phyloP scores from a whole-genome alignment of 37 sponge, comb jelly and placozoan species.

The Diacarnus erythraeanus region DNA sequence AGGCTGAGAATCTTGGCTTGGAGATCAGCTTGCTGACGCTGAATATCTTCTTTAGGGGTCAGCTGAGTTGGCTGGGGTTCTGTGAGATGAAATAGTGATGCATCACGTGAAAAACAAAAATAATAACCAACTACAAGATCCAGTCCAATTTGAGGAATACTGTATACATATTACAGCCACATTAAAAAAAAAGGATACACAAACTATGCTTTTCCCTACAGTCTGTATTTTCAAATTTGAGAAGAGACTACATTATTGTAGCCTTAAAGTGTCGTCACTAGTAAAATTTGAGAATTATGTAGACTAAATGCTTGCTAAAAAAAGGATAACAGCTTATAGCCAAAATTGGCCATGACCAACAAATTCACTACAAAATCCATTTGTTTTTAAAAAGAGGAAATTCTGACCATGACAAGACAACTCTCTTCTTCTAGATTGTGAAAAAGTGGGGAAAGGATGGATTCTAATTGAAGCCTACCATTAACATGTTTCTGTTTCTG shows the following conservation, averaged over 20 bases:
- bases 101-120: not conserved
- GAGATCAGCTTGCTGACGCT: constrained; percentile 76
- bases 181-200: too few relatives aligned
- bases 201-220: too few relatives aligned
- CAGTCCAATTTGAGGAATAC: too few relatives aligned
- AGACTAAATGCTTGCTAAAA: too few relatives aligned
- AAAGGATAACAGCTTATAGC: not conserved
- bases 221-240: too few relatives aligned
- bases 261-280: too few relatives aligned
- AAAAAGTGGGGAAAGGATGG: not conserved
- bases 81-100: not conserved
- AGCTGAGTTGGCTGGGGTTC: not conserved
- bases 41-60: constrained; percentile 32
- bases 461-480: constrained; percentile 2
- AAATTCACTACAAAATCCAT: not conserved
- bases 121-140: not conserved
- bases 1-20: constrained; percentile 85
- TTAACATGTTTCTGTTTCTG: constrained; percentile 38
- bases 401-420: not conserved
- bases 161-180: too few relatives aligned
- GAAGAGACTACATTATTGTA: too few relatives aligned
- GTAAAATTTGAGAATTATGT: too few relatives aligned
- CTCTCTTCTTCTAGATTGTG: too few relatives aligned
- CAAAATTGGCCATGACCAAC: not conserved
- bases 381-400: not conserved